Percentiles rank a stretch among this genome's conserved stretches.
These are phyloP conservation scores for Ageneiosus marmoratus DNA, from an alignment of 2,113 vertebrate genomes.

Conservation along the genomic window DNA sequence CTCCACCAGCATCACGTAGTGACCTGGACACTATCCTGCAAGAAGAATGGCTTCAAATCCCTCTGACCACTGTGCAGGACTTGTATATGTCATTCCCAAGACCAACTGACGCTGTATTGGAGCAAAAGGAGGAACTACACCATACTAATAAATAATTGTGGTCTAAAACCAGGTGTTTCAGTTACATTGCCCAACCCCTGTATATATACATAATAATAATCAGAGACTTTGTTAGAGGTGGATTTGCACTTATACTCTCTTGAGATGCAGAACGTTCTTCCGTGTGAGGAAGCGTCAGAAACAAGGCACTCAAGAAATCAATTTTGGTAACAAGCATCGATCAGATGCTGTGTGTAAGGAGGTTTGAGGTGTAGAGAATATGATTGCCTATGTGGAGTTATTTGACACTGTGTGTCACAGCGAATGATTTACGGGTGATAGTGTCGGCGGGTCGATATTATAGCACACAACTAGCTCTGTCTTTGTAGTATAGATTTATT, in stretches of 20 bases:
- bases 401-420: neutral
- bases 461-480: neutral
- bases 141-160: no score
- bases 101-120: no score
- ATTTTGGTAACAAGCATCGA: conserved; percentile 18
- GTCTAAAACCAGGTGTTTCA: no score
- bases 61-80: no score
- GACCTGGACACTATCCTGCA: no score
- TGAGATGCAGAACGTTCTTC: neutral
- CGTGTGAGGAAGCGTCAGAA: neutral
- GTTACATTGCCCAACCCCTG: no score
- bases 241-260: neutral
- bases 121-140: no score
- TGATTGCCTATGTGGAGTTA: neutral
- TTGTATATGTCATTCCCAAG: no score
- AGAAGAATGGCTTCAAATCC: no score
- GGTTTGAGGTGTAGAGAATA: neutral
- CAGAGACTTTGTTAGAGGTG: neutral
- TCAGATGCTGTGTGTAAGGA: conserved; percentile 9
- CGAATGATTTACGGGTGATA: neutral
- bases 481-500: neutral
- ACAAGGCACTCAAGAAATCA: conserved; percentile 9
- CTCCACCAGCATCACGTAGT: no score
- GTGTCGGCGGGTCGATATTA: neutral
- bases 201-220: no score